Base-by-base conservation (phyloP, 2,797 vertebrate species). In the Danionella dracula region DNA sequence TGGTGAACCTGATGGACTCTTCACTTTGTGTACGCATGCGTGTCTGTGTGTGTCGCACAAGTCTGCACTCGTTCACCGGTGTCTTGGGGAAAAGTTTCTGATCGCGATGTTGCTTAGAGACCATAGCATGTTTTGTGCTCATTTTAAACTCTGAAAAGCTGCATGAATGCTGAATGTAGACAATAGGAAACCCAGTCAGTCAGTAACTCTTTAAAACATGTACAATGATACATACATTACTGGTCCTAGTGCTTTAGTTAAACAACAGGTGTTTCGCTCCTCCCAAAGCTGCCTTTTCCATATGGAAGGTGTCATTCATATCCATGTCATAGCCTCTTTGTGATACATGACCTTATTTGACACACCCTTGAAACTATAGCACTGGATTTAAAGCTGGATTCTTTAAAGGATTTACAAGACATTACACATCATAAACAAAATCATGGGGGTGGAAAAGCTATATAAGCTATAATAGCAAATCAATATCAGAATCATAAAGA, bases 71-170 rank as follows among this genome's bases (percentile, higher is more conserved):
- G 76, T 72, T 70, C 49, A 50, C 48, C 50, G 66, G 73, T 61
- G 74, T 68, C 57, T 55, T 59, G 49, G 32, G 48, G 66, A 71
- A 27, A 72, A 66, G 73, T 49, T 83, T 77, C 70, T 78, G 75
- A 80, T 68, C 77, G 76, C 60, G 69, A 58, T 63, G 63, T 73
- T 66, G 63, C 66, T 70, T 62, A 41, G 68, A 80, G 76, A 79
- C 73, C 31, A 41, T 16, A 59, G 37, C 55, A 45, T 44, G 41
- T 61, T 23, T 62, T 60, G 5, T 6, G 4, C 32, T 50, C 54
- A 46, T 41, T n/a, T 13, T 21, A 7, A 55, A 55, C 17, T 32
- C 61, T 5, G 27, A 66, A 66, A 48, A 56, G 51, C 20, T 38
- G 5, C 5, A 56, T 65, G 48, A 65, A 55, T 65, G 62, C n/a